Conservation (phyloP, 2,888 invertebrate species). For the Eupithecia dodoneata region DNA sequence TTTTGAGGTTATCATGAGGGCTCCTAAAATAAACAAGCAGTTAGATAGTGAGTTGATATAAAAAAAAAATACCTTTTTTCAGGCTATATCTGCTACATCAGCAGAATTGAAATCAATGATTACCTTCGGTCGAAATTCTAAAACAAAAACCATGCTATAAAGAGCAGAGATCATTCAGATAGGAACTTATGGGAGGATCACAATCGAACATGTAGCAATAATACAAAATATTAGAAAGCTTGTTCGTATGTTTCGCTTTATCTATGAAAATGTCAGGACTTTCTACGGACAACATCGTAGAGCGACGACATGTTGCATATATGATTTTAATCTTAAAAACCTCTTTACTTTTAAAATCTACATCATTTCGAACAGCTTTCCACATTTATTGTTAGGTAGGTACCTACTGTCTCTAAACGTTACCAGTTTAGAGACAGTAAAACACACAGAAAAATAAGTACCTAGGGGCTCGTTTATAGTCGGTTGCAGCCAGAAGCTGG, state of each 20-base stretch:
- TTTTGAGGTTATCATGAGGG: background rate
- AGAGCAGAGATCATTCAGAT: background rate
- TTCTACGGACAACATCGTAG: conserved; percentile 27
- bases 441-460: background rate
- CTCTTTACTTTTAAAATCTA: background rate
- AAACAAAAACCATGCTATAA: background rate
- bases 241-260: conserved; percentile 12
- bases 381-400: background rate
- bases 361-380: background rate
- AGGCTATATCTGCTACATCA: no score
- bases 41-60: no score
- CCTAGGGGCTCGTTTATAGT: background rate
- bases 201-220: conserved; percentile 7
- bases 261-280: conserved; percentile 41
- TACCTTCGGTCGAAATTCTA: no score
- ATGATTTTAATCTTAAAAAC: background rate
- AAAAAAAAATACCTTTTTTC: no score
- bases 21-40: no score
- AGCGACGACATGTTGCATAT: background rate
- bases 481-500: background rate
- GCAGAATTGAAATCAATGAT: no score
- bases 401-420: no score
- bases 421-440: background rate
- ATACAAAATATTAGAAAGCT: conserved; percentile 27
- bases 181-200: conserved; percentile 3